A percentile compares a stretch with the other conserved stretches of the same genome.
These are phyloP conservation scores for Geopemphigus sp. DNA, from an alignment of 1,140 invertebrate species.

Conservation along the genomic window DNA sequence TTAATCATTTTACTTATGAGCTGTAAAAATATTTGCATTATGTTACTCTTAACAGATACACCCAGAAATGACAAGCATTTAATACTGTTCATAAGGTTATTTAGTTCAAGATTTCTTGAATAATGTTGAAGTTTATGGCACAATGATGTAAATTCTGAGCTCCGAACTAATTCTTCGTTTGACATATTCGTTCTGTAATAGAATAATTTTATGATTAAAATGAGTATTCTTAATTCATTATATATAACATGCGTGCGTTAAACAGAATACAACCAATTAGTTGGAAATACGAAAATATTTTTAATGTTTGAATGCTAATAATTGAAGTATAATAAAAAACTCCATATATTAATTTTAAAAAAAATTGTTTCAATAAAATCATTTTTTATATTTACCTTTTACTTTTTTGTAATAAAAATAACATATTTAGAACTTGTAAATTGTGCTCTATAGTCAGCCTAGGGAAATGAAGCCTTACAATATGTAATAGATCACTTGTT, in stretches of 20 bases:
- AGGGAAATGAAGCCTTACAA: conserved; percentile 49
- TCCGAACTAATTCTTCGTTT: conserved; percentile 53
- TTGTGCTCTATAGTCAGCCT: conserved; percentile 51
- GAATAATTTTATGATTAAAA: not conserved
- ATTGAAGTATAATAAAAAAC: too few relatives aligned
- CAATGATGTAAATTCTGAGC: conserved; percentile 57
- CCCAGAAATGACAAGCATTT: conserved; percentile 62
- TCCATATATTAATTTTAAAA: too few relatives aligned
- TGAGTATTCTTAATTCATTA: too few relatives aligned
- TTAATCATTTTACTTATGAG: conserved; percentile 63
- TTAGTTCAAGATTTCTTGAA: conserved; percentile 58
- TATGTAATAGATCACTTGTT: conserved; percentile 46
- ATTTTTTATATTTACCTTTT: conserved; percentile 9
- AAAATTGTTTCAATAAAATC: too few relatives aligned
- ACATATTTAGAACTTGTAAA: conserved; percentile 48
- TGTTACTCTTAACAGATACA: conserved; percentile 59
- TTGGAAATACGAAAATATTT: too few relatives aligned
- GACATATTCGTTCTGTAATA: conserved; percentile 51
- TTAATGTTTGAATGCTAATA: too few relatives aligned
- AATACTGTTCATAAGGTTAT: conserved; percentile 60
- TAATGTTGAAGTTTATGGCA: conserved; percentile 59
- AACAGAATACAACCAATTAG: too few relatives aligned
- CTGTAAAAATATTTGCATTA: conserved; percentile 64
- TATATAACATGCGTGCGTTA: too few relatives aligned
- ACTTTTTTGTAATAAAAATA: conserved; percentile 49